phyloP scores from a whole-genome alignment of 2,113 vertebrate species.

The Noturus placidus region DNA sequence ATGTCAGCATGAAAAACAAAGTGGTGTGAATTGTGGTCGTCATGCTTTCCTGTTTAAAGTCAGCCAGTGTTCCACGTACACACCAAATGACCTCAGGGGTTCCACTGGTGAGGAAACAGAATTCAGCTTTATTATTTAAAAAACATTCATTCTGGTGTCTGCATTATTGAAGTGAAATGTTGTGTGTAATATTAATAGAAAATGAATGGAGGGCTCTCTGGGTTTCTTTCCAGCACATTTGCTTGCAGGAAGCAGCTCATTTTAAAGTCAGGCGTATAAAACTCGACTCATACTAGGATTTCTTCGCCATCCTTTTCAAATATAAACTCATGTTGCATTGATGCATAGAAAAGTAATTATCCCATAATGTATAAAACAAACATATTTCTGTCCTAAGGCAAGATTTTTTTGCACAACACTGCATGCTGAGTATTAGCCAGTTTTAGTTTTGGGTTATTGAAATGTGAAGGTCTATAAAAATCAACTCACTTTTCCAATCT shows the following conservation, averaged over 20 bases:
- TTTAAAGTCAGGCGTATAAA: slow-evolving; percentile 65
- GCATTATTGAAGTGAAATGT: slow-evolving; percentile 58
- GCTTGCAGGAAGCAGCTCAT: slow-evolving; percentile 65
- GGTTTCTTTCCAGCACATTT: slow-evolving; percentile 68
- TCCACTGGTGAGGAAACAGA: slow-evolving; percentile 53
- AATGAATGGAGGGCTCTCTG: slow-evolving; percentile 59
- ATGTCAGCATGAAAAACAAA: slow-evolving; percentile 59
- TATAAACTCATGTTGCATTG: slow-evolving; percentile 65
- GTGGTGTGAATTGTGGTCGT: slow-evolving; percentile 34
- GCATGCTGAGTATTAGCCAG: slow-evolving; percentile 29
- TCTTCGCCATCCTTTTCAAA: slow-evolving; percentile 66
- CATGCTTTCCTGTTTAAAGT: slow-evolving; percentile 46
- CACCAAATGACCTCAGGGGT: slow-evolving; percentile 38
- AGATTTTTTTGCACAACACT: slow-evolving; percentile 22
- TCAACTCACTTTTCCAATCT: slow-evolving; percentile 48
- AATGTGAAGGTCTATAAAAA: slow-evolving; percentile 53
- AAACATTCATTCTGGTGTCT: slow-evolving; percentile 41
- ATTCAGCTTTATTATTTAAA: slow-evolving; percentile 37
- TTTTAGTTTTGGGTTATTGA: slow-evolving; percentile 58
- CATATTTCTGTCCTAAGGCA: slow-evolving; percentile 60
- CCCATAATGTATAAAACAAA: slow-evolving; percentile 67
- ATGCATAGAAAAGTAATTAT: slow-evolving; percentile 70
- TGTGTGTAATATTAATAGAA: slow-evolving; percentile 67
- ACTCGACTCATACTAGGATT: slow-evolving; percentile 66
- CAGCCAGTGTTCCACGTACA: slow-evolving; percentile 15